Evolutionary conservation across 2,797 vertebrate genomes (phyloP), one percentile per base, ranked within the genome.

Genomic region (Lophotriccus pileatus): DNA sequence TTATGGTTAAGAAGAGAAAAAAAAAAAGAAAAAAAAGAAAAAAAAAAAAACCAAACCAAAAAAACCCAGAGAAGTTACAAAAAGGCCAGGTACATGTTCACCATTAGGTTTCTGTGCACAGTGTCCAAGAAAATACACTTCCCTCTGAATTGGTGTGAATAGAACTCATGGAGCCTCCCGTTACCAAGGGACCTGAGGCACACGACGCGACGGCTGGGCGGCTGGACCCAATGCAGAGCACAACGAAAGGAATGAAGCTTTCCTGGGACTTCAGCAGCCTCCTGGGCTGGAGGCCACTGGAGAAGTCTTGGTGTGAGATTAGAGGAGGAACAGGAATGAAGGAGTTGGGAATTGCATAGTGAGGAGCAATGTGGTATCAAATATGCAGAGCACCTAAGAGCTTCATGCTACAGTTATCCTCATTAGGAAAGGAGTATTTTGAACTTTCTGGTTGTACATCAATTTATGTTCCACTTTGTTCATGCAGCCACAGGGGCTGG

Each of bases 61-160:
- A 98, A 98, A 62, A 28, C 4, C 13, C 98, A 95, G 89, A 90
- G 78, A 68, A 95, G 98, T 96, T 98, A 96, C 97, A 98, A 89
- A 92, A 98, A 98, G 98, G 98, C 98, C 98, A 98, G 88, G 82
- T 96, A 95, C 89, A 87, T 94, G 87, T 67, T 95, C 92, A 94
- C 78, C 88, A 79, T 92, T 95, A 95, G 77, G 88, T 91, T 93
- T 94, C 97, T 97, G 97, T 97, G 96, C 95, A 98, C 84, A 96
- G 93, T 96, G 95, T 95, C 93, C 87, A 93, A 96, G 95, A 96
- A 96, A 96, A 96, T 44, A 84, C 87, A 93, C 87, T 89, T 95
- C 91, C 90, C 87, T 95, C 95, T 89, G 83, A 56, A 96, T 44
- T 44, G 94, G 84, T 78, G 94, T 50, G 80, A 60, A 68, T 79